These are phyloP conservation scores for Fukomys damarensis DNA, from an alignment of 2,113 vertebrate genomes.

Conservation along the genomic window DNA sequence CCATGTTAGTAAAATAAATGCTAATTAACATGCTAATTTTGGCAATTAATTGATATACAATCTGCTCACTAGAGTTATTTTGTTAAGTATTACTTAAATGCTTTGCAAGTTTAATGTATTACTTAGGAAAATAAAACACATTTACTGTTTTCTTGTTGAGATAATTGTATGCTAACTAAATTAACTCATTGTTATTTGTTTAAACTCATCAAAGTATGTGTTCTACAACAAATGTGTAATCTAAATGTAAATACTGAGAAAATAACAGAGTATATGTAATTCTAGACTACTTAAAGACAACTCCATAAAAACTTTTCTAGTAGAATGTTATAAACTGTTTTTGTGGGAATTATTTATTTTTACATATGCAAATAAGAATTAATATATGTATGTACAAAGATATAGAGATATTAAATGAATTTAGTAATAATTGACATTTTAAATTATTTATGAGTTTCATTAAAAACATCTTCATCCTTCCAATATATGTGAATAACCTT, in stretches of 20 bases:
- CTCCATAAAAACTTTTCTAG: background rate
- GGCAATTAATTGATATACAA: slow-evolving; percentile 84
- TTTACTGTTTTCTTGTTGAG: slow-evolving; percentile 75
- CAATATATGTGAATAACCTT: background rate
- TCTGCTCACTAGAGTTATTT: slow-evolving; percentile 78
- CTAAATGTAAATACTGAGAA: slow-evolving; percentile 80
- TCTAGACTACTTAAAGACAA: slow-evolving; percentile 45
- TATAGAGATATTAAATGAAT: background rate
- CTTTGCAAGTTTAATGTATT: slow-evolving; percentile 81
- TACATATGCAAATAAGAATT: background rate
- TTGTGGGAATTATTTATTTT: background rate
- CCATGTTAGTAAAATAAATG: slow-evolving; percentile 81
- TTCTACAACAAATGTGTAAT: slow-evolving; percentile 79
- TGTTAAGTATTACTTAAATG: slow-evolving; percentile 79
- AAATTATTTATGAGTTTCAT: background rate
- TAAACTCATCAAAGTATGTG: slow-evolving; percentile 72
- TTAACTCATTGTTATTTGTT: slow-evolving; percentile 77
- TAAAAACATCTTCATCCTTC: background rate
- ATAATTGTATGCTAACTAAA: slow-evolving; percentile 80
- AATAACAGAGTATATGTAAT: slow-evolving; percentile 51
- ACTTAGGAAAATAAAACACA: slow-evolving; percentile 74
- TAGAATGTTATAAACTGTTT: background rate
- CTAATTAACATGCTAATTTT: slow-evolving; percentile 85
- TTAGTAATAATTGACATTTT: background rate
- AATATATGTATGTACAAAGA: background rate